Evolutionary conservation across 2,113 vertebrate species (phyloP).

Genomic region (Oncorhynchus clarkii): DNA sequence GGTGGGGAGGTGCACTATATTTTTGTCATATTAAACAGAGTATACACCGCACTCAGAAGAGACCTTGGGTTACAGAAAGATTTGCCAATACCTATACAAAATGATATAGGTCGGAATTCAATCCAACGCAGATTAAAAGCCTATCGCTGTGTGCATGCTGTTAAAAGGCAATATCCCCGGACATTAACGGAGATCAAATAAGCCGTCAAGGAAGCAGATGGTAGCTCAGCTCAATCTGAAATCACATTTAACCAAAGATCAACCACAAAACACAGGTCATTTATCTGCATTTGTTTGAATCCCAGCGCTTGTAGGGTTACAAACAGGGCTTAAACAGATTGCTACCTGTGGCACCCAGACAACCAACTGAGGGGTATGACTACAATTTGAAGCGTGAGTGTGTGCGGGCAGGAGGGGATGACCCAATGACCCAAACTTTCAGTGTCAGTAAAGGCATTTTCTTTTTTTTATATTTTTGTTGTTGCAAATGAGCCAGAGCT

Average conservation of each 20-base stretch:
- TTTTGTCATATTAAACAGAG: not conserved
- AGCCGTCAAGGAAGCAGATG: too few relatives aligned
- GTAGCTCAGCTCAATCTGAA: too few relatives aligned
- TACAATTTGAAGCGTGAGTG: constrained; percentile 2
- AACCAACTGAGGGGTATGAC: constrained; percentile 8
- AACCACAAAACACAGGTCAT: not conserved
- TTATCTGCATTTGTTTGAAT: constrained; percentile 33
- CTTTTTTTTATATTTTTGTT: too few relatives aligned
- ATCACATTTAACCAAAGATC: too few relatives aligned
- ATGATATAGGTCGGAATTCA: not conserved
- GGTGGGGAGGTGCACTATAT: not conserved
- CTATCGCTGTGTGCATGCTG: too few relatives aligned
- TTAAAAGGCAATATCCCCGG: too few relatives aligned
- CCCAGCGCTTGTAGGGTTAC: constrained; percentile 26
- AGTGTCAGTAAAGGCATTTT: constrained; percentile 49
- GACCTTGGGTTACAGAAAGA: not conserved
- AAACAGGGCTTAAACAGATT: constrained; percentile 26
- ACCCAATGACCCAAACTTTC: constrained; percentile 31
- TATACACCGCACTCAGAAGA: not conserved
- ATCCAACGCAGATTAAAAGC: too few relatives aligned
- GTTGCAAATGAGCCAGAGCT: constrained; percentile 31
- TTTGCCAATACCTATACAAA: not conserved
- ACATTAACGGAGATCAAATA: too few relatives aligned
- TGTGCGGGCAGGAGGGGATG: constrained; percentile 10
- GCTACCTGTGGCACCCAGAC: constrained; percentile 24